Evolutionary conservation across 2,888 invertebrate genomes (phyloP).

Genomic region (Philhelius pedissequus): DNA sequence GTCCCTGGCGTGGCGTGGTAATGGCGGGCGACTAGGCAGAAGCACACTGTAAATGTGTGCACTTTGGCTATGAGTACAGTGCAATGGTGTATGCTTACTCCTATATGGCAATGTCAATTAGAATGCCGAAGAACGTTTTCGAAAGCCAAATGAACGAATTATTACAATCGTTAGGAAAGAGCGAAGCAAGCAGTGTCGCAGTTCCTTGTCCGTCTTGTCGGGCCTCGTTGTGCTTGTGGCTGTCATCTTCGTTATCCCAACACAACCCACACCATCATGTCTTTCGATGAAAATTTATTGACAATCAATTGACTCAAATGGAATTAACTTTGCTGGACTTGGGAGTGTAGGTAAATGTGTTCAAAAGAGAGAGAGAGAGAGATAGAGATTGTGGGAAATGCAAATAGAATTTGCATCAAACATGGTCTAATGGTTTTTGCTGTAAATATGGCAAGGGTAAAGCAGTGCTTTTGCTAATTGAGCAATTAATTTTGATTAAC

Average conservation of each 20-base stretch:
- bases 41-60: not conserved
- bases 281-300: slow-evolving; percentile 58
- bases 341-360: not conserved
- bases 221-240: not conserved
- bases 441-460: slow-evolving; percentile 44
- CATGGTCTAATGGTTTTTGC: slow-evolving; percentile 47
- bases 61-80: not conserved
- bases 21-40: too few species aligned
- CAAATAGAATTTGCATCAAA: slow-evolving; percentile 1
- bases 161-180: slow-evolving; percentile 38
- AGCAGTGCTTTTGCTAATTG: slow-evolving; percentile 66
- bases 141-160: slow-evolving; percentile 53
- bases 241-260: not conserved
- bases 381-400: not conserved
- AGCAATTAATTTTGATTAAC: slow-evolving; percentile 48
- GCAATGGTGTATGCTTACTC: slow-evolving; percentile 9
- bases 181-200: not conserved
- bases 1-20: slow-evolving; percentile 12
- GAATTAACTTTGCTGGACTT: slow-evolving; percentile 7
- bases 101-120: slow-evolving; percentile 60
- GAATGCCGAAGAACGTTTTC: slow-evolving; percentile 47
- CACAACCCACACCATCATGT: not conserved
- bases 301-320: slow-evolving; percentile 60
- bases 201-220: not conserved
- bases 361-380: not conserved